A percentile compares a stretch with the other conserved stretches of the same genome.
These are phyloP conservation scores for Drosophila anomalipes DNA, from an alignment of 2,888 invertebrate species.

Conservation along the genomic window DNA sequence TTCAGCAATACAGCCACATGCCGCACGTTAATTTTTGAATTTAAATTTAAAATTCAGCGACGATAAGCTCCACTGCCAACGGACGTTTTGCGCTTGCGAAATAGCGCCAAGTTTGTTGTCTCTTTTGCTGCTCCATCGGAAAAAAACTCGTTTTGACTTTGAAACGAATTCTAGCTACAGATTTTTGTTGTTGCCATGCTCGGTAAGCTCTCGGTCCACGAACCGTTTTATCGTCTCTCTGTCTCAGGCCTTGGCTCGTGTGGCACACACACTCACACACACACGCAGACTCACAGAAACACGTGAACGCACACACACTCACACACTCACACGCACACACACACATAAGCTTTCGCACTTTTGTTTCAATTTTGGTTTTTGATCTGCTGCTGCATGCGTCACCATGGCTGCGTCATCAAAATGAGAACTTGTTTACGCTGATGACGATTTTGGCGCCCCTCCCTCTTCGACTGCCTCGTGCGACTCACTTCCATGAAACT, in stretches of 20 bases:
- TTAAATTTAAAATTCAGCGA: slow-evolving; percentile 56
- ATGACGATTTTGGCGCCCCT: slow-evolving; percentile 43
- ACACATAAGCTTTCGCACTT: not conserved
- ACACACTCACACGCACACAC: no score
- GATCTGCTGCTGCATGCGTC: slow-evolving; percentile 57
- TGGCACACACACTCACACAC: slow-evolving; percentile 2
- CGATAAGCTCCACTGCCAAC: slow-evolving; percentile 56
- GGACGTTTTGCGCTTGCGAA: slow-evolving; percentile 51
- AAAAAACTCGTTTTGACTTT: slow-evolving; percentile 55
- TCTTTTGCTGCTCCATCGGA: slow-evolving; percentile 32
- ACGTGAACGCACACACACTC: not conserved
- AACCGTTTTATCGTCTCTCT: slow-evolving; percentile 30
- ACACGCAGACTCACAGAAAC: slow-evolving; percentile 1
- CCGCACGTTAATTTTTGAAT: slow-evolving; percentile 65
- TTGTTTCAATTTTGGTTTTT: slow-evolving; percentile 6
- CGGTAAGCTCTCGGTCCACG: slow-evolving; percentile 52
- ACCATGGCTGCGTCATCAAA: slow-evolving; percentile 68
- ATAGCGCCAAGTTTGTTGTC: slow-evolving; percentile 39
- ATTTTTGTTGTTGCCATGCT: slow-evolving; percentile 74
- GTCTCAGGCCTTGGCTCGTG: slow-evolving; percentile 43
- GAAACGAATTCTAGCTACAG: slow-evolving; percentile 41
- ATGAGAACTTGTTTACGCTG: slow-evolving; percentile 49
- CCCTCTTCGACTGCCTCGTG: not conserved
- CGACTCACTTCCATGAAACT: not conserved
- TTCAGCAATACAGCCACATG: slow-evolving; percentile 1